Evolutionary conservation across 1,140 invertebrate genomes (phyloP).

Genomic region (Contarinia nasturtii): DNA sequence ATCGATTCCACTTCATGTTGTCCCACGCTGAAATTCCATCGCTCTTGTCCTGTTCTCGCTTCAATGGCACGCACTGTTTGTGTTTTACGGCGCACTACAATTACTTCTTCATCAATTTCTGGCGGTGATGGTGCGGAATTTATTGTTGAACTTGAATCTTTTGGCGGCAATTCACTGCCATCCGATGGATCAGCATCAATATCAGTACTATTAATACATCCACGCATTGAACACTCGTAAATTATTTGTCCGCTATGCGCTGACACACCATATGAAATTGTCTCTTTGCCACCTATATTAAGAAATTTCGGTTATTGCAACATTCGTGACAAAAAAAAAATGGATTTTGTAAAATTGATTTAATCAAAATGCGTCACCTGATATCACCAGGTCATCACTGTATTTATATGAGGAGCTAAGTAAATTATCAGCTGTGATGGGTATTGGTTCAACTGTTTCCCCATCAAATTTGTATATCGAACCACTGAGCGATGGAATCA

Average conservation of each 20-base stretch:
- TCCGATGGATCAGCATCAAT: conserved; percentile 13
- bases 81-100: conserved; percentile 61
- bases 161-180: conserved; percentile 5
- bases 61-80: conserved; percentile 77
- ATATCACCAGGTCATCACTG: conserved; percentile 69
- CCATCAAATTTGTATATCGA: conserved; percentile 82
- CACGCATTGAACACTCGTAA: conserved; percentile 56
- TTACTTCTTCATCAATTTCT: conserved; percentile 35
- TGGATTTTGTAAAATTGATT: too few species aligned
- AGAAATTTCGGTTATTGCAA: neutral
- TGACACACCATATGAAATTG: conserved; percentile 49
- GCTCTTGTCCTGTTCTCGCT: conserved; percentile 60
- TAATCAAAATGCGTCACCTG: conserved; percentile 37
- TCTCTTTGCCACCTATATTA: conserved; percentile 37
- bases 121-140: conserved; percentile 16
- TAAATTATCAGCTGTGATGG: conserved; percentile 66
- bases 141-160: too few species aligned
- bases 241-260: conserved; percentile 51
- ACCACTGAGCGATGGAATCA: conserved; percentile 83
- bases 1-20: conserved; percentile 58
- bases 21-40: conserved; percentile 92
- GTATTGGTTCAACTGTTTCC: conserved; percentile 65
- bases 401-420: conserved; percentile 68
- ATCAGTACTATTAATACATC: conserved; percentile 41
- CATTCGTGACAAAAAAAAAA: neutral